phyloP scores from a whole-genome alignment of 2,113 vertebrate species.

The Mus spicilegus region DNA sequence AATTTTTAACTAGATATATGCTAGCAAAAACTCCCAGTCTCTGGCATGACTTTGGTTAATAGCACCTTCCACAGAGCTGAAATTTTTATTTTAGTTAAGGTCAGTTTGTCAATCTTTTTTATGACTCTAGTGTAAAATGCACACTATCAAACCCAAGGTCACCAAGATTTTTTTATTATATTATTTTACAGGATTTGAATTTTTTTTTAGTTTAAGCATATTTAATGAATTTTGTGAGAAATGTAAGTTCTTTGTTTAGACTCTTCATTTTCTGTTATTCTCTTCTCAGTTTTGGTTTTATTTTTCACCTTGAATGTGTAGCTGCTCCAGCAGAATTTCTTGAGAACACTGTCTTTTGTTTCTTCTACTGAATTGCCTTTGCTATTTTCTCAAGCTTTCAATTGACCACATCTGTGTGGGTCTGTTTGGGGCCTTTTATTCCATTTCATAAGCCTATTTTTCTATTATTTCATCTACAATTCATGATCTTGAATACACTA shows the following conservation, averaged over 20 bases:
- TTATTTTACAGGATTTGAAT: background rate
- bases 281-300: no score
- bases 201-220: background rate
- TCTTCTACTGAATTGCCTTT: background rate
- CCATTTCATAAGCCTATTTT: background rate
- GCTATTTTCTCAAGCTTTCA: background rate
- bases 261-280: background rate
- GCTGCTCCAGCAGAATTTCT: background rate
- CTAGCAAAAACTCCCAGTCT: background rate
- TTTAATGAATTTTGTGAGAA: background rate
- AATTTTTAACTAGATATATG: slow-evolving; percentile 28
- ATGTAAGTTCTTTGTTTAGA: background rate
- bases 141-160: background rate
- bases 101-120: background rate
- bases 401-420: background rate
- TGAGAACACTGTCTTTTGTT: background rate
- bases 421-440: background rate
- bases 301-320: background rate
- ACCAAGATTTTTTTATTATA: background rate
- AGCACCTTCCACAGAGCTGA: background rate
- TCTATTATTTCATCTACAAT: background rate
- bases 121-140: background rate
- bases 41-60: slow-evolving; percentile 4
- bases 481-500: background rate
- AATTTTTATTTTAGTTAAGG: slow-evolving; percentile 29